Evolutionary conservation across 2,888 invertebrate species (phyloP).

Genomic region (Leucophenga maculata): DNA sequence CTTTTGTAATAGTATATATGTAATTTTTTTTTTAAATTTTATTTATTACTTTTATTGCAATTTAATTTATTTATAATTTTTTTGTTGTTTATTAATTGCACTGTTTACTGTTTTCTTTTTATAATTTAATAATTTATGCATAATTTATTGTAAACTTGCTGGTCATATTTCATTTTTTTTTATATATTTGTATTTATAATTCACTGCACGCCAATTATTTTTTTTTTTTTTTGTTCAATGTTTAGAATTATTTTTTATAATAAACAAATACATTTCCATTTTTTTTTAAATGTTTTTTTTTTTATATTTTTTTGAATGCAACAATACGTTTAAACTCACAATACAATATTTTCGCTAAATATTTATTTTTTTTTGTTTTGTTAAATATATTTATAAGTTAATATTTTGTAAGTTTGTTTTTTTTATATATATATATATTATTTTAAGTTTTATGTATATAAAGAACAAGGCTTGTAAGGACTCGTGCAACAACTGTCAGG

Average conservation of each 20-base stretch:
- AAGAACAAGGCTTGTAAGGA: conserved; percentile 61
- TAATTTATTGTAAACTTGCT: conserved; percentile 38
- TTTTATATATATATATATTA: conserved; percentile 35
- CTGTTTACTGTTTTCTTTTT: conserved; percentile 19
- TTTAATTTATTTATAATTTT: conserved; percentile 14
- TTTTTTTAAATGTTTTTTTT: conserved; percentile 38
- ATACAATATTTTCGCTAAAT: conserved; percentile 71
- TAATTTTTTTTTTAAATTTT: conserved; percentile 25
- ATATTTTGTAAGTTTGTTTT: conserved; percentile 57
- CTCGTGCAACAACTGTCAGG: no score
- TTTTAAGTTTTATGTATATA: conserved; percentile 51
- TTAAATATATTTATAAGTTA: conserved; percentile 57
- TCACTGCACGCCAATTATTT: conserved; percentile 25
- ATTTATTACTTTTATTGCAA: conserved; percentile 20
- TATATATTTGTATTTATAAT: conserved; percentile 46
- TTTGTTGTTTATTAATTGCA: conserved; percentile 17
- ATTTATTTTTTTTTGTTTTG: conserved; percentile 59
- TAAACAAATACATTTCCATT: conserved; percentile 28
- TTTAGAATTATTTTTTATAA: conserved; percentile 20
- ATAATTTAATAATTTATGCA: conserved; percentile 19
- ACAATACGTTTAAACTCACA: conserved; percentile 71
- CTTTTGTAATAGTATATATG: conserved; percentile 29
- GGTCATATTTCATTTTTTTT: conserved; percentile 44
- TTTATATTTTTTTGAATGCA: conserved; percentile 59
- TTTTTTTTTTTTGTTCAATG: conserved; percentile 33